A percentile compares a stretch with the other conserved stretches of the same genome.
Evolutionary conservation across 1,140 invertebrate species (phyloP).

Genomic region (Drosophila navojoa): DNA sequence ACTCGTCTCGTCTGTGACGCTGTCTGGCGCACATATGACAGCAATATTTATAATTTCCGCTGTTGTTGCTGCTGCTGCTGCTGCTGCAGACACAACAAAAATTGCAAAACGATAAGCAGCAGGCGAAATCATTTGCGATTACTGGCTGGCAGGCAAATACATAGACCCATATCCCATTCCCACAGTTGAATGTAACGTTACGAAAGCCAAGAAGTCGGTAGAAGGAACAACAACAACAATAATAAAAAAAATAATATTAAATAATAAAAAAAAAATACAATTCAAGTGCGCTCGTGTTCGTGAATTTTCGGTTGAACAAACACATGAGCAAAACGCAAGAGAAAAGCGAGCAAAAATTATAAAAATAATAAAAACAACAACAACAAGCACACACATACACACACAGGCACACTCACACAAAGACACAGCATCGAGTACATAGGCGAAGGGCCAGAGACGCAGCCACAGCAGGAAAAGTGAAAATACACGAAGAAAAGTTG

Average conservation of each 20-base stretch:
- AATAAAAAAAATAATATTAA: constrained; percentile 26
- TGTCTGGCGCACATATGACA: constrained; percentile 66
- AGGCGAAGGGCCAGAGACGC: constrained; percentile 32
- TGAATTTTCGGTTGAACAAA: constrained; percentile 83
- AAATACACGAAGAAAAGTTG: constrained; percentile 72
- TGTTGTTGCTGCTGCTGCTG: constrained; percentile 11
- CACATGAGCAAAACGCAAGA: constrained; percentile 81
- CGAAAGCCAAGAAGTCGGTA: constrained; percentile 62
- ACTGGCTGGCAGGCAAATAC: constrained; percentile 37
- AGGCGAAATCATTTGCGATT: constrained; percentile 74
- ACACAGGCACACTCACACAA: constrained; percentile 23
- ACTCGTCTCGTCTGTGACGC: constrained; percentile 10
- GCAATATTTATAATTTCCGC: constrained; percentile 80
- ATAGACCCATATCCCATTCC: constrained; percentile 39
- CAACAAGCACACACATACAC: background rate
- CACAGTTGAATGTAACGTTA: constrained; percentile 52
- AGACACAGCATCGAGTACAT: constrained; percentile 31
- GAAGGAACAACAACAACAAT: constrained; percentile 41
- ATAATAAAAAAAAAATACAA: constrained; percentile 41
- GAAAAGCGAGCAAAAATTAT: constrained; percentile 68
- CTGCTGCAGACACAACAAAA: constrained; percentile 57
- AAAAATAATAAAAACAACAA: constrained; percentile 62
- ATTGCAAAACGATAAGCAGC: constrained; percentile 36
- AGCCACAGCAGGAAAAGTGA: constrained; percentile 70
- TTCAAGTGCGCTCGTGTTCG: constrained; percentile 79